Percentiles rank a stretch among this genome's conserved stretches.
phyloP scores from a whole-genome alignment of 1,140 invertebrate genomes.

The Tribolium castaneum region DNA sequence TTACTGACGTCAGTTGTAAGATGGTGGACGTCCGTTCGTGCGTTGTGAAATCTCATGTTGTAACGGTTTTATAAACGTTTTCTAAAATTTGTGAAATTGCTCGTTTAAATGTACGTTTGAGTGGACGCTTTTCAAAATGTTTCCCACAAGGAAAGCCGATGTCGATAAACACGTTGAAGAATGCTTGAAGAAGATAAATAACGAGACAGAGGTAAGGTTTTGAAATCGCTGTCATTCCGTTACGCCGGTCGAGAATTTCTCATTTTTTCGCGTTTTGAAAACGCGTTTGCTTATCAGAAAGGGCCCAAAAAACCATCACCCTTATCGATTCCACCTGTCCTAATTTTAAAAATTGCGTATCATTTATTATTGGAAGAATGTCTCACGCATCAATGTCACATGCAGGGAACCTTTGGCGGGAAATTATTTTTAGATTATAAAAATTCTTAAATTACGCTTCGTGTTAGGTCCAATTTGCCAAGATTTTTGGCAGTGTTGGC shows the following conservation, averaged over 20 bases:
- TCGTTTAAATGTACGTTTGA: conserved; percentile 22
- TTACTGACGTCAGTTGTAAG: conserved; percentile 3
- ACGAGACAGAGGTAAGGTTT: conserved; percentile 74
- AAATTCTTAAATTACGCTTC: not conserved
- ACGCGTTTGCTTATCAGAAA: too few species aligned
- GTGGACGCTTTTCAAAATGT: conserved; percentile 66
- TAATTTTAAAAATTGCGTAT: conserved; percentile 2
- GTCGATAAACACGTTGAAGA: conserved; percentile 77
- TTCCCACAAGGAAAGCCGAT: conserved; percentile 72
- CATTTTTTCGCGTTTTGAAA: not conserved
- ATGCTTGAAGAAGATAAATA: conserved; percentile 72
- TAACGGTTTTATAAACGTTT: conserved; percentile 3
- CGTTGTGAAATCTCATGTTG: not conserved
- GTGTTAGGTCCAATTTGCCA: not conserved
- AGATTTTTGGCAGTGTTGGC: not conserved
- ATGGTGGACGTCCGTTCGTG: not conserved
- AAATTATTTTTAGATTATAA: conserved; percentile 25
- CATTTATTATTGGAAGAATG: conserved; percentile 31
- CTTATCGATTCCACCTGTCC: too few species aligned
- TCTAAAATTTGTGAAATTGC: conserved; percentile 16
- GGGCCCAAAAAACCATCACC: too few species aligned
- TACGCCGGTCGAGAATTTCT: conserved; percentile 34
- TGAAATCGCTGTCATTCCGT: conserved; percentile 38
- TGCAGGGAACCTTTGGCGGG: conserved; percentile 17
- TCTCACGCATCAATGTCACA: conserved; percentile 11